These are phyloP conservation scores for Drosophila neocordata DNA, from an alignment of 1,140 invertebrate species.

Conservation along the genomic window DNA sequence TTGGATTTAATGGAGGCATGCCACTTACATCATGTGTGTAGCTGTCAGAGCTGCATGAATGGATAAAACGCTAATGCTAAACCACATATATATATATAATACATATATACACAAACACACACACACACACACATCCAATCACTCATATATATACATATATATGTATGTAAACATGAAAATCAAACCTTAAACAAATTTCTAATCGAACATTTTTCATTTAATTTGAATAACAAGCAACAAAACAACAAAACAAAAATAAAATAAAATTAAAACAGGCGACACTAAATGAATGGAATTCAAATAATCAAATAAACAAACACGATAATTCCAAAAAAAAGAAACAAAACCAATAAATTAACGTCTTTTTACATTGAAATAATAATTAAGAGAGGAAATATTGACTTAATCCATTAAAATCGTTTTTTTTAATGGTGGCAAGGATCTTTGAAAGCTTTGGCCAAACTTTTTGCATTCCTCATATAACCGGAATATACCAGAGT, in stretches of 20 bases:
- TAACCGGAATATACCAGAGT: too few species aligned
- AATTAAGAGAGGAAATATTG: background rate
- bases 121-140: background rate
- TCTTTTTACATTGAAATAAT: background rate
- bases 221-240: slow-evolving; percentile 70
- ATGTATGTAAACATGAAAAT: slow-evolving; percentile 18
- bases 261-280: slow-evolving; percentile 29
- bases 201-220: slow-evolving; percentile 78
- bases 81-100: slow-evolving; percentile 10
- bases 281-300: slow-evolving; percentile 75
- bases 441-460: too few species aligned
- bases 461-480: too few species aligned
- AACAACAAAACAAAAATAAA: slow-evolving; percentile 32
- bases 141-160: background rate
- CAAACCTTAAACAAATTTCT: slow-evolving; percentile 62
- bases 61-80: background rate
- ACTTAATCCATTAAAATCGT: too few species aligned
- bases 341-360: background rate
- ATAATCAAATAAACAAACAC: slow-evolving; percentile 76
- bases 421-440: too few species aligned
- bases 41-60: background rate
- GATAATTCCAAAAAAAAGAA: slow-evolving; percentile 60
- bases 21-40: background rate
- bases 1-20: too few species aligned
- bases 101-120: slow-evolving; percentile 24